Evolutionary conservation across 2,888 invertebrate genomes (phyloP).

Genomic region (Lepidochrysops patricia): DNA sequence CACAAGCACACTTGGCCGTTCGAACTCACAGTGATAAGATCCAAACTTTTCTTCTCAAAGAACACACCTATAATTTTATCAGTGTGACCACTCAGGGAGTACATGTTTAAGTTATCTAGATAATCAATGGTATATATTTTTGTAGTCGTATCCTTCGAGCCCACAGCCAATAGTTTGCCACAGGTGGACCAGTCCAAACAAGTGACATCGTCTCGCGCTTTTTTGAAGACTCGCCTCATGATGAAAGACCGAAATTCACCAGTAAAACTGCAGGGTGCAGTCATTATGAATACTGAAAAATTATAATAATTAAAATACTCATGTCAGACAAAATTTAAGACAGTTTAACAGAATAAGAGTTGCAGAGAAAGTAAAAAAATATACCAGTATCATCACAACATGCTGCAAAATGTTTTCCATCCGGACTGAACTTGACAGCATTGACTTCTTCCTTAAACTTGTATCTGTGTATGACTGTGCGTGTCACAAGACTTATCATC

Average conservation of each 20-base stretch:
- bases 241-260: conserved; percentile 92
- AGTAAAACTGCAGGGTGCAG: conserved; percentile 85
- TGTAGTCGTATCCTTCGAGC: conserved; percentile 91
- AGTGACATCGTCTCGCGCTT: conserved; percentile 87
- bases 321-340: conserved; percentile 13
- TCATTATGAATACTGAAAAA: conserved; percentile 85
- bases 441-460: conserved; percentile 86
- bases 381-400: conserved; percentile 88
- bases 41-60: conserved; percentile 89
- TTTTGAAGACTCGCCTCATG: conserved; percentile 87
- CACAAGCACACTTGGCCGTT: conserved; percentile 91
- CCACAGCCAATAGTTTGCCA: conserved; percentile 90
- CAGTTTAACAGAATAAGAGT: not conserved
- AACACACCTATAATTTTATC: conserved; percentile 89
- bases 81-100: conserved; percentile 87
- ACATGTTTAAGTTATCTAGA: conserved; percentile 83
- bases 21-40: conserved; percentile 86
- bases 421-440: conserved; percentile 92
- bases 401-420: conserved; percentile 94
- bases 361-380: not conserved
- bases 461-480: conserved; percentile 87
- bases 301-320: too few relatives aligned
- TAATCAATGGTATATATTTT: conserved; percentile 86
- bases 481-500: conserved; percentile 89
- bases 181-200: conserved; percentile 95